phyloP scores from a whole-genome alignment of 2,797 vertebrate genomes.

The Halcyon badia region DNA sequence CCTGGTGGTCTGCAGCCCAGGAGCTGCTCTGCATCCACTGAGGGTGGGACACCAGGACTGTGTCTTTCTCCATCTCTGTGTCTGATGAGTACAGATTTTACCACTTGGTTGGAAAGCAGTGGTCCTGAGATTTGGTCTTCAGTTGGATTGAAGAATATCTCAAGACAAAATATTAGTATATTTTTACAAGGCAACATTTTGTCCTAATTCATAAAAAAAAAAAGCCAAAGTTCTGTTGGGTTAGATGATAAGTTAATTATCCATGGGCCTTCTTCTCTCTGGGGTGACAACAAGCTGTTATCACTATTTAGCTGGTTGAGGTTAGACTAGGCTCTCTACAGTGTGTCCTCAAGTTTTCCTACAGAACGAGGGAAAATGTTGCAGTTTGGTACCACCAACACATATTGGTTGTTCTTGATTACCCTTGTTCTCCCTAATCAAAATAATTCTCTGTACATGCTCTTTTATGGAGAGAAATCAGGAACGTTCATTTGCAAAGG shows the following conservation, averaged over 20 bases:
- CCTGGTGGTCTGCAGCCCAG: not conserved
- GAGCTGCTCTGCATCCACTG: not conserved
- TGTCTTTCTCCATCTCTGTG: not conserved
- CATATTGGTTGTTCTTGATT: not conserved
- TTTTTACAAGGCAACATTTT: not conserved
- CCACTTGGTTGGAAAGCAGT: not conserved
- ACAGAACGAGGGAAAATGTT: not conserved
- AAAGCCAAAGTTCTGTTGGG: accelerated
- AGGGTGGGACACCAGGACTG: accelerated
- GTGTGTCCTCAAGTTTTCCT: not conserved
- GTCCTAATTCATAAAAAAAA: not conserved
- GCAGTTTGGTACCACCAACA: not conserved
- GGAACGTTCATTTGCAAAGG: not conserved
- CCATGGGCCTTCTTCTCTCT: not conserved
- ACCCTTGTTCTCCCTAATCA: not conserved
- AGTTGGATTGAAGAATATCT: not conserved
- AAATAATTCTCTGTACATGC: not conserved
- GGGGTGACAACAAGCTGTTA: not conserved
- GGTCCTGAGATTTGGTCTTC: not conserved
- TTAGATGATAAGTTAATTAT: not conserved
- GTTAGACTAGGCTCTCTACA: not conserved
- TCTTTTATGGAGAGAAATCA: not conserved
- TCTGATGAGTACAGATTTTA: not conserved
- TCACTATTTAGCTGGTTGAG: not conserved
- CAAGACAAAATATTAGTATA: not conserved